These are phyloP conservation scores for Apis dorsata DNA, from an alignment of 1,140 invertebrate genomes.

Conservation along the genomic window DNA sequence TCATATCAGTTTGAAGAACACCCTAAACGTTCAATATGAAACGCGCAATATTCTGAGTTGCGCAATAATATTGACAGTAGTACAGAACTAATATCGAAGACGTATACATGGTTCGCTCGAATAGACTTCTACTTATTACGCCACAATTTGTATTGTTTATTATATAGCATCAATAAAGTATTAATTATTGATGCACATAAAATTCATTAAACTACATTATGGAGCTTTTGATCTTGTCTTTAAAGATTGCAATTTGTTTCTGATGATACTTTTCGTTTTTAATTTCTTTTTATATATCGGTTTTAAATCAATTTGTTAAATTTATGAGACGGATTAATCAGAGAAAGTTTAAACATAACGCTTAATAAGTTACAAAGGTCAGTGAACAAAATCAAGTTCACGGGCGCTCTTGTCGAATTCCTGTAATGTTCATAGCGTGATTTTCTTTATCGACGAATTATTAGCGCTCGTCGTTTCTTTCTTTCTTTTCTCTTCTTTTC, in stretches of 20 bases:
- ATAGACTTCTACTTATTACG: constrained; percentile 22
- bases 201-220: background rate
- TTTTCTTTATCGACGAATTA: constrained; percentile 27
- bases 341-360: constrained; percentile 41
- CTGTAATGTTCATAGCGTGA: constrained; percentile 19
- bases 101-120: background rate
- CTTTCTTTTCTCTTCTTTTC: background rate
- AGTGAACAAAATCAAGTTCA: constrained; percentile 45
- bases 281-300: background rate
- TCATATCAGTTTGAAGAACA: constrained; percentile 22
- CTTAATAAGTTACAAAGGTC: background rate
- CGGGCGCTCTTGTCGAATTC: constrained; percentile 41
- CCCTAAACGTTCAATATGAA: constrained; percentile 48
- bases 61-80: constrained; percentile 49
- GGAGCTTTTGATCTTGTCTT: background rate
- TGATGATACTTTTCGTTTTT: background rate
- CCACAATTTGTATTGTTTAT: constrained; percentile 3
- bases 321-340: background rate
- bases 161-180: constrained; percentile 5
- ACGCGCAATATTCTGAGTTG: constrained; percentile 50
- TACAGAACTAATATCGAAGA: constrained; percentile 40
- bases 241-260: background rate
- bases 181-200: constrained; percentile 1
- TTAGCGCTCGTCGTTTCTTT: background rate
- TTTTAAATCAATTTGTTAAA: constrained; percentile 6